These are phyloP conservation scores for Osedax frankpressi DNA, from an alignment of 2,888 invertebrate species.

Conservation along the genomic window DNA sequence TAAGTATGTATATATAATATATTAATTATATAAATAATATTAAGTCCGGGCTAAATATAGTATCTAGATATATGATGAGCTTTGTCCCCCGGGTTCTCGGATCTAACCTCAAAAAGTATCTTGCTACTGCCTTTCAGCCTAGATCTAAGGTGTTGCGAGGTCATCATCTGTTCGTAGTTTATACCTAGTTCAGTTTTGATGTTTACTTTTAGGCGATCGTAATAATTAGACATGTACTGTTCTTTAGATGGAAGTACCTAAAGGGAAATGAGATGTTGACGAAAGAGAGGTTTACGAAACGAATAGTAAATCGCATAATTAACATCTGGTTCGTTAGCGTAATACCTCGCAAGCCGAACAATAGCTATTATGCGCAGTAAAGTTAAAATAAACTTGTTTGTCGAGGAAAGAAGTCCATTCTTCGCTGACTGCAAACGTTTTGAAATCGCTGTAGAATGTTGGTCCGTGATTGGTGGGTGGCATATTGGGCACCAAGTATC, in stretches of 20 bases:
- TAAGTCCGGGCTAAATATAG: too few relatives aligned
- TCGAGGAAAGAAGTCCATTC: slow-evolving; percentile 50
- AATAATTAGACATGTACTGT: slow-evolving; percentile 51
- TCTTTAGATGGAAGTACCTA: slow-evolving; percentile 52
- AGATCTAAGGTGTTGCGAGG: slow-evolving; percentile 51
- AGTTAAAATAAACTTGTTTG: slow-evolving; percentile 41
- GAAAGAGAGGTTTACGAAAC: too few relatives aligned
- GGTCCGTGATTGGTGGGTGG: slow-evolving; percentile 52
- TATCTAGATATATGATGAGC: too few relatives aligned
- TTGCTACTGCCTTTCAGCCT: slow-evolving; percentile 52
- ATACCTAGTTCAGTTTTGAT: slow-evolving; percentile 55
- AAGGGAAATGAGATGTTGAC: too few relatives aligned
- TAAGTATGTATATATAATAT: too few relatives aligned
- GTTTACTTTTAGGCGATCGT: slow-evolving; percentile 35
- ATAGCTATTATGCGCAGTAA: too few relatives aligned
- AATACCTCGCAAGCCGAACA: too few relatives aligned
- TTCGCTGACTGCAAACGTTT: slow-evolving; percentile 50
- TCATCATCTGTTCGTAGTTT: slow-evolving; percentile 54
- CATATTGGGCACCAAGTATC: slow-evolving; percentile 41
- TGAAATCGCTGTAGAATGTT: slow-evolving; percentile 55
- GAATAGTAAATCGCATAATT: too few relatives aligned
- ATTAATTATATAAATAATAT: too few relatives aligned
- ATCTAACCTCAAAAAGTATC: slow-evolving; percentile 47
- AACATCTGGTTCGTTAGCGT: too few relatives aligned
- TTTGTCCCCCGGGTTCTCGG: too few relatives aligned